Percentiles rank a stretch among this genome's conserved stretches.
Evolutionary conservation across 2,888 invertebrate genomes (phyloP).

Genomic region (Linnaemya vulpina): DNA sequence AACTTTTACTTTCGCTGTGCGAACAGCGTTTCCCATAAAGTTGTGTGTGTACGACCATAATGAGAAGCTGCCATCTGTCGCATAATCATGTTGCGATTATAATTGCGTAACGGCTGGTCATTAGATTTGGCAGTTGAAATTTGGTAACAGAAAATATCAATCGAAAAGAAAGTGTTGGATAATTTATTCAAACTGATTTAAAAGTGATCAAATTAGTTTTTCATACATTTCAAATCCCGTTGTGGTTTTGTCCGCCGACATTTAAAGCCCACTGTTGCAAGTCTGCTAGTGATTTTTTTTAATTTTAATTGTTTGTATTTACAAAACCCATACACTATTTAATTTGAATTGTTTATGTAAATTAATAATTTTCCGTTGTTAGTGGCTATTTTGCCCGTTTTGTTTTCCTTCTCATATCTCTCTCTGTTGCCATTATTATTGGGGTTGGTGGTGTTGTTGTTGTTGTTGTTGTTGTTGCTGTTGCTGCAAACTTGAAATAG

Average conservation of each 20-base stretch:
- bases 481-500: constrained; percentile 46
- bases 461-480: constrained; percentile 36
- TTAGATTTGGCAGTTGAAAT: not conserved
- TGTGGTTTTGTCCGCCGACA: not conserved
- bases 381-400: constrained; percentile 2
- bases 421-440: constrained; percentile 3
- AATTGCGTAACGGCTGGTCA: constrained; percentile 23
- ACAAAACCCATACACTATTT: constrained; percentile 12
- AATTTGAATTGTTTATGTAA: constrained; percentile 24
- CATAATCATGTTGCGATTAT: not conserved
- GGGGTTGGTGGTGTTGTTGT: constrained; percentile 18
- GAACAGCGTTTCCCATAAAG: not conserved
- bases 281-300: constrained; percentile 19
- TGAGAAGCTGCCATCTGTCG: not conserved
- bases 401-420: not conserved
- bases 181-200: not conserved
- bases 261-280: not conserved
- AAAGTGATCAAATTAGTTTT: not conserved
- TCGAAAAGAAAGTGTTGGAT: constrained; percentile 51
- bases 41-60: not conserved
- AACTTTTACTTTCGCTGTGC: constrained; percentile 35
- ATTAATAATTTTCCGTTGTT: constrained; percentile 40
- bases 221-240: not conserved
- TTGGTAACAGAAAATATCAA: not conserved
- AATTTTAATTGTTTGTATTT: not conserved